These are phyloP conservation scores for Leguminivora glycinivorella DNA, from an alignment of 1,140 invertebrate genomes.

Conservation along the genomic window DNA sequence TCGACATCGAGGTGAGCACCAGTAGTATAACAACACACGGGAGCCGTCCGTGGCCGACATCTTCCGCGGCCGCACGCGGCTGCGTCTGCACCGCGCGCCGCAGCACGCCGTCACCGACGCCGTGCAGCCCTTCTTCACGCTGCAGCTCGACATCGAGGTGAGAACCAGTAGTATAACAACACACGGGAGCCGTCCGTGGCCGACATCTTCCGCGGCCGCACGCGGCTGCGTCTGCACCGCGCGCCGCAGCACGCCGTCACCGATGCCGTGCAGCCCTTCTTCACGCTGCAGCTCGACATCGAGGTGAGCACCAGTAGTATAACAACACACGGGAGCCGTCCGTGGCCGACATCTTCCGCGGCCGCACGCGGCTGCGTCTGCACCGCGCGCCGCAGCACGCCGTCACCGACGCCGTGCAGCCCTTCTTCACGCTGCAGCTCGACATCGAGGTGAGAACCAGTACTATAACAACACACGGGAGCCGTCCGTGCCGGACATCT, in stretches of 20 bases:
- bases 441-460: conserved; percentile 98
- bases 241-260: conserved; percentile 87
- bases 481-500: conserved; percentile 96
- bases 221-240: conserved; percentile 90
- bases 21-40: too few relatives aligned
- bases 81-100: conserved; percentile 88
- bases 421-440: conserved; percentile 95
- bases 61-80: conserved; percentile 93
- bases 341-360: conserved; percentile 94
- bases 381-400: conserved; percentile 86
- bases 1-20: conserved; percentile 97
- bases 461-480: too few relatives aligned
- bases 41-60: conserved; percentile 96
- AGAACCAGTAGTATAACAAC: too few relatives aligned
- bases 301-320: too few relatives aligned
- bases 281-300: conserved; percentile 95
- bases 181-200: too few relatives aligned
- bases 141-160: conserved; percentile 96
- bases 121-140: conserved; percentile 95
- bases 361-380: conserved; percentile 91
- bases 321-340: too few relatives aligned
- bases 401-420: conserved; percentile 91
- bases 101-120: conserved; percentile 88
- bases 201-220: conserved; percentile 94
- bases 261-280: conserved; percentile 94